Evolutionary conservation across 2,113 vertebrate species (phyloP).

Genomic region (Pomatostomus ruficeps): DNA sequence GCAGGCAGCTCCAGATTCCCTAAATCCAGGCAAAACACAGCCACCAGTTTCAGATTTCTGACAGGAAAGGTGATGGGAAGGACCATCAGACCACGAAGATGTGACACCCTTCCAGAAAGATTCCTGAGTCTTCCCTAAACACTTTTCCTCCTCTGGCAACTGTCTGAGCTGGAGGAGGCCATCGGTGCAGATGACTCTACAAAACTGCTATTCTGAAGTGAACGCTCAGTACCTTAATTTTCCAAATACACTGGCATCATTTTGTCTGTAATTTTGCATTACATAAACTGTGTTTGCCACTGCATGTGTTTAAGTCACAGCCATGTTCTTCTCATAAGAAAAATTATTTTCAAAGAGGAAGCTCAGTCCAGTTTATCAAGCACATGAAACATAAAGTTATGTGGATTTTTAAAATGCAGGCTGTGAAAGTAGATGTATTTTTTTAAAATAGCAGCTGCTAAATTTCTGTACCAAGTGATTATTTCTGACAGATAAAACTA

Average conservation of each 20-base stretch:
- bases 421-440: not conserved
- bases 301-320: not conserved
- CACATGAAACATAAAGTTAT: not conserved
- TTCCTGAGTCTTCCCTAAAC: not conserved
- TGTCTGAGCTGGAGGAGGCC: not conserved
- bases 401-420: not conserved
- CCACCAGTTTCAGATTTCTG: not conserved
- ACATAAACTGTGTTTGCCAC: not conserved
- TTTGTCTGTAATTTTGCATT: not conserved
- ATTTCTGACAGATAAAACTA: not conserved
- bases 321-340: not conserved
- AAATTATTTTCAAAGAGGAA: not conserved
- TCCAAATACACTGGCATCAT: not conserved
- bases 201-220: not conserved
- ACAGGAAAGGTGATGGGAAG: not conserved
- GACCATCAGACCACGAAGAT: not conserved
- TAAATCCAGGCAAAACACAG: not conserved
- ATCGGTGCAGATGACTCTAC: not conserved
- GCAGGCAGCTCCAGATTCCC: accelerated
- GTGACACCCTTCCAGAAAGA: not conserved
- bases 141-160: not conserved
- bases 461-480: not conserved
- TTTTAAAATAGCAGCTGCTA: not conserved
- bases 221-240: not conserved
- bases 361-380: not conserved